Evolutionary conservation across 1,140 invertebrate species (phyloP).

Genomic region (Achatina immaculata): DNA sequence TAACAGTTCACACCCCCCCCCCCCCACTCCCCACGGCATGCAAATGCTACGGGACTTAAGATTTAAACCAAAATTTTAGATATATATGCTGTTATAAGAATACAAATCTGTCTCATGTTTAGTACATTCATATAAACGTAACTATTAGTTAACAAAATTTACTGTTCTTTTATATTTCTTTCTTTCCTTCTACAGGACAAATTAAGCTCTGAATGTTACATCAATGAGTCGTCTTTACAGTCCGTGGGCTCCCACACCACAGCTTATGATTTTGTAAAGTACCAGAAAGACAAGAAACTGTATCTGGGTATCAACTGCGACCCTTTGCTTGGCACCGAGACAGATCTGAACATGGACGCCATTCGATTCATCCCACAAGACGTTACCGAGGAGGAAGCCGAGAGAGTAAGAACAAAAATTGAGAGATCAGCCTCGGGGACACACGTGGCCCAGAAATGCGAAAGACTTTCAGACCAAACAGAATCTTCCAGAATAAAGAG

Average conservation of each 20-base stretch:
- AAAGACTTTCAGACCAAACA: neutral
- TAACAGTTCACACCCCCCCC: too few relatives aligned
- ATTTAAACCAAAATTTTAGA: too few relatives aligned
- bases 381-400: neutral
- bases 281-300: neutral
- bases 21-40: too few relatives aligned
- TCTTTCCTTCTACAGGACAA: neutral
- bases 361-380: neutral
- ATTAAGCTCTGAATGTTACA: neutral
- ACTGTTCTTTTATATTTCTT: too few relatives aligned
- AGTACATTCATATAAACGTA: too few relatives aligned
- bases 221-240: neutral
- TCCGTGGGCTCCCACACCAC: neutral
- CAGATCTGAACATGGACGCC: neutral
- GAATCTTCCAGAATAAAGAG: neutral
- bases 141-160: too few relatives aligned
- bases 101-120: too few relatives aligned
- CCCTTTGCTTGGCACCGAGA: neutral
- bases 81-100: too few relatives aligned
- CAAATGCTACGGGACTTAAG: too few relatives aligned
- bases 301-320: slow-evolving; percentile 12
- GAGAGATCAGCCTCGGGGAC: neutral
- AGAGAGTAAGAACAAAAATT: neutral
- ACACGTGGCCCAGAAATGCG: neutral
- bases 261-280: neutral